phyloP scores from a whole-genome alignment of 2,797 vertebrate species.

The Enteromius mattozi region DNA sequence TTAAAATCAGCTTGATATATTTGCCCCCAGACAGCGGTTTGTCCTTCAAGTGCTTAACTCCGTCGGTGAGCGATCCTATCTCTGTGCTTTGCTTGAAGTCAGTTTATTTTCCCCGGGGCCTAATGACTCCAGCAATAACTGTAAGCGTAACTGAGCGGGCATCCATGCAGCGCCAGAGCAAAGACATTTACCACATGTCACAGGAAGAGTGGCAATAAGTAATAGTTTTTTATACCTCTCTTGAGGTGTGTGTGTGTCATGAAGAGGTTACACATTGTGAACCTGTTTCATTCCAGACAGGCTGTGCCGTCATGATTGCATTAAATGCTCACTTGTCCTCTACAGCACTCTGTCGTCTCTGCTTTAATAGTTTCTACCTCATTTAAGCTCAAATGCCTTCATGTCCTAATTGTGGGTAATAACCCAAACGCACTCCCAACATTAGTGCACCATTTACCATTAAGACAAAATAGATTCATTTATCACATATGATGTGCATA shows the following conservation, averaged over 20 bases:
- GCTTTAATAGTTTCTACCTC: slow-evolving; percentile 70
- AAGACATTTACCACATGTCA: slow-evolving; percentile 54
- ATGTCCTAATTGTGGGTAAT: slow-evolving; percentile 77
- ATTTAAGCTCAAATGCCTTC: slow-evolving; percentile 72
- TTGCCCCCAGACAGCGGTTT: slow-evolving; percentile 42
- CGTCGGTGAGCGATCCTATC: slow-evolving; percentile 41
- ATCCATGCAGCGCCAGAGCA: slow-evolving; percentile 45
- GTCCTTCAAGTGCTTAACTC: slow-evolving; percentile 46
- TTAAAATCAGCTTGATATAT: slow-evolving; percentile 32
- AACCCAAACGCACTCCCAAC: slow-evolving; percentile 71
- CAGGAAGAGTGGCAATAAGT: slow-evolving; percentile 37
- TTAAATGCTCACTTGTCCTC: slow-evolving; percentile 64
- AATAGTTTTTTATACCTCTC: slow-evolving; percentile 52
- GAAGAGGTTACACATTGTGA: slow-evolving; percentile 48
- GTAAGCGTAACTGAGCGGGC: slow-evolving; percentile 44
- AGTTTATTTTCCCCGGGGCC: slow-evolving; percentile 38
- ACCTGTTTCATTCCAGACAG: slow-evolving; percentile 55
- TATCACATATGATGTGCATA: slow-evolving; percentile 21
- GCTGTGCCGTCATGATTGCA: slow-evolving; percentile 53
- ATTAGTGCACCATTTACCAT: slow-evolving; percentile 72
- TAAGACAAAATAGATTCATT: slow-evolving; percentile 73
- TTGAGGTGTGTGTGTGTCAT: slow-evolving; percentile 39
- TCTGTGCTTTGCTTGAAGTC: slow-evolving; percentile 41
- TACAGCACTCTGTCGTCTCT: slow-evolving; percentile 51
- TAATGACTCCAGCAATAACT: slow-evolving; percentile 52